Conservation (phyloP, 64 coral and sea anemone species). For the Anthopleura sola region DNA sequence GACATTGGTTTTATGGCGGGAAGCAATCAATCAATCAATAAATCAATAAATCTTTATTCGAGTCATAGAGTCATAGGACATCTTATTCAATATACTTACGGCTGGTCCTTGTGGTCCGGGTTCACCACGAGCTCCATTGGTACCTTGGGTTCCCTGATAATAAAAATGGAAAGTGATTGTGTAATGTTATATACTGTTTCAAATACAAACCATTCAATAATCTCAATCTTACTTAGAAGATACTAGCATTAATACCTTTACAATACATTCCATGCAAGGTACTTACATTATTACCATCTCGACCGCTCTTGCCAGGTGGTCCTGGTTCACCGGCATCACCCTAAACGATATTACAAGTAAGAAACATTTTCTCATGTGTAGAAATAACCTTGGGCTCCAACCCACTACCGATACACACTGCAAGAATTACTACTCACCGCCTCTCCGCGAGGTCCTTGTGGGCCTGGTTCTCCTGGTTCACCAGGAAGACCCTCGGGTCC, state of each 20-base stretch:
- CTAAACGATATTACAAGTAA: constrained; percentile 13
- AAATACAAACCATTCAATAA: too few relatives aligned
- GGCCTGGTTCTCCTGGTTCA: constrained; percentile 37
- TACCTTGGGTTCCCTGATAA: constrained; percentile 54
- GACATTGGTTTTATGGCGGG: too few relatives aligned
- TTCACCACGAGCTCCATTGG: constrained; percentile 32
- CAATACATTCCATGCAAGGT: too few relatives aligned
- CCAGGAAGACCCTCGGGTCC: constrained; percentile 47
- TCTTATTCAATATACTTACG: constrained; percentile 33
- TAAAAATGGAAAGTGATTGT: background rate
- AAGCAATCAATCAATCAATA: too few relatives aligned
- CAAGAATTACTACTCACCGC: constrained; percentile 2
- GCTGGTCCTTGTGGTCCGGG: constrained; percentile 30
- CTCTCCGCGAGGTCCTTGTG: constrained; percentile 30
- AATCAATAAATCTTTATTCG: too few relatives aligned
- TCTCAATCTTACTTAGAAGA: too few relatives aligned
- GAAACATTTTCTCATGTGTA: background rate
- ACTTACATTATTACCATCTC: constrained; percentile 38
- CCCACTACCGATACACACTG: too few relatives aligned
- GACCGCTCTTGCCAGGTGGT: constrained; percentile 15
- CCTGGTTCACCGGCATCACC: constrained; percentile 33
- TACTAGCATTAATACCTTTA: too few relatives aligned
- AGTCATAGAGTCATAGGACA: too few relatives aligned
- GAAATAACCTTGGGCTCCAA: too few relatives aligned
- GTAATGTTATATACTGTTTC: too few relatives aligned